A percentile compares a stretch with the other conserved stretches of the same genome.
Conservation (phyloP, 2,888 invertebrate species). For the Ichneumoninae sp. region DNA sequence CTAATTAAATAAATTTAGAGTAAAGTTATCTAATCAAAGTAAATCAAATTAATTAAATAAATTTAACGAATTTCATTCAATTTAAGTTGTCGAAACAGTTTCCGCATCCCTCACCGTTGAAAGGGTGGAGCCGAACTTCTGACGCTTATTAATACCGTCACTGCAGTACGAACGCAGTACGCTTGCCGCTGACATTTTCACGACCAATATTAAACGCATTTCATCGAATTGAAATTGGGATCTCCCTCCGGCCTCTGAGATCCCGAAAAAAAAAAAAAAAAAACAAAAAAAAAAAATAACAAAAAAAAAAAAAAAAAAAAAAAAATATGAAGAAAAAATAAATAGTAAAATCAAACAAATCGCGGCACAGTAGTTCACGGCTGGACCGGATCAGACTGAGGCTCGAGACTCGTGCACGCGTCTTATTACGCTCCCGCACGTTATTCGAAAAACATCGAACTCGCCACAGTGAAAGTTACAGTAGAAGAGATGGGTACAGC, state of each 20-base stretch:
- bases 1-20: background rate
- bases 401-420: conserved; percentile 22
- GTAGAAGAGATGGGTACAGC: background rate
- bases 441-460: conserved; percentile 44
- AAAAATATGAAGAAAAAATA: background rate
- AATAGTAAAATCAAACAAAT: background rate
- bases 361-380: conserved; percentile 53
- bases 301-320: background rate
- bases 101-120: conserved; percentile 77
- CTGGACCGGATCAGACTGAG: conserved; percentile 60
- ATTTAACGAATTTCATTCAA: conserved; percentile 22
- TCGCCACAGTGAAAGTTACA: conserved; percentile 18
- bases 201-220: conserved; percentile 71
- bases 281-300: background rate
- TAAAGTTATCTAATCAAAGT: background rate
- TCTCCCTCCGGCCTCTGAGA: background rate
- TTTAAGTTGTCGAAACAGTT: background rate
- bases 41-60: background rate
- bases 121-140: conserved; percentile 79
- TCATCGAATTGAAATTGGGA: conserved; percentile 34
- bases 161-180: conserved; percentile 78
- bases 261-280: background rate
- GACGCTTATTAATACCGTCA: conserved; percentile 74
- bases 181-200: conserved; percentile 77
- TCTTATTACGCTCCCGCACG: background rate